Conservation (phyloP, 2,888 invertebrate genomes). For the Nebria brevicollis region DNA sequence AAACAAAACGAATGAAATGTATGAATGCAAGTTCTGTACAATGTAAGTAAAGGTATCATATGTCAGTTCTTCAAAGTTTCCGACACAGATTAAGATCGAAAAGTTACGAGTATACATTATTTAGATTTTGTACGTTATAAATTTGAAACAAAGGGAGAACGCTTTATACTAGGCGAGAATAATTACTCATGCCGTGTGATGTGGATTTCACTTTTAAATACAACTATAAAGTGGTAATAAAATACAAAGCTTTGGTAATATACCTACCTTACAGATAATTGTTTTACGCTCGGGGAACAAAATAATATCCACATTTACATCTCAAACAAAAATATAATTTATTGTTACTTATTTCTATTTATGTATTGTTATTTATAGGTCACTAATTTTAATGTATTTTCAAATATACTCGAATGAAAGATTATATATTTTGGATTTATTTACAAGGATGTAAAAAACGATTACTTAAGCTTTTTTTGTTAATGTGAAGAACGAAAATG, state of each 20-base stretch:
- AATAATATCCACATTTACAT: background rate
- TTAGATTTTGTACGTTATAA: background rate
- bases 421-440: too few species aligned
- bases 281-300: background rate
- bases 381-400: background rate
- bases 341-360: background rate
- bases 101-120: background rate
- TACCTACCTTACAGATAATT: background rate
- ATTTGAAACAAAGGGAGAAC: background rate
- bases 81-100: background rate
- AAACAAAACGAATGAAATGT: background rate
- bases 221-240: conserved; percentile 27
- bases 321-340: background rate
- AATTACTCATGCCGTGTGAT: background rate
- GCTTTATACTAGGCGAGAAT: background rate
- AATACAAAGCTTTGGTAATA: conserved; percentile 21
- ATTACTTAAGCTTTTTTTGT: too few species aligned
- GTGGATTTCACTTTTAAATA: conserved; percentile 36
- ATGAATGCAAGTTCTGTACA: background rate
- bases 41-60: background rate
- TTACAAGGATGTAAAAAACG: too few species aligned
- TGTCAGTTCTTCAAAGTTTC: background rate
- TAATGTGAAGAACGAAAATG: too few species aligned
- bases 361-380: background rate
- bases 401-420: too few species aligned